phyloP scores from a whole-genome alignment of 2,888 invertebrate species.

The Pemphredon lugubris region DNA sequence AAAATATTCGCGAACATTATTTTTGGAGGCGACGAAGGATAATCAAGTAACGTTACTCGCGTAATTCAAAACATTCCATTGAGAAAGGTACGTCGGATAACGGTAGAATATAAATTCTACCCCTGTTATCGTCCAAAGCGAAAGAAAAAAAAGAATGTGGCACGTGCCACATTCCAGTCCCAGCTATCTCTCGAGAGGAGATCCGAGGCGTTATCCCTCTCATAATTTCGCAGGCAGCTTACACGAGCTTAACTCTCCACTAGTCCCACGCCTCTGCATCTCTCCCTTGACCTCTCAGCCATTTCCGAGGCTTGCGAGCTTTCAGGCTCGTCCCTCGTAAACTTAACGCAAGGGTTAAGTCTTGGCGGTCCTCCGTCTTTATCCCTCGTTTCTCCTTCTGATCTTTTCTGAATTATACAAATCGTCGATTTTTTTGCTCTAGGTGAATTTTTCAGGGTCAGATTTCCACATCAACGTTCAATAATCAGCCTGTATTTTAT shows the following conservation, averaged over 20 bases:
- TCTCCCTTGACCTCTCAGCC: slow-evolving; percentile 40
- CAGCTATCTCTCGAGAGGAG: slow-evolving; percentile 57
- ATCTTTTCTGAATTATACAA: too few species aligned
- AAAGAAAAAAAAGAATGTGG: slow-evolving; percentile 56
- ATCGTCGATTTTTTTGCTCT: too few species aligned
- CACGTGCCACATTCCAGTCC: slow-evolving; percentile 61
- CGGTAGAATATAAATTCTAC: slow-evolving; percentile 48
- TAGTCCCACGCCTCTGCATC: slow-evolving; percentile 47
- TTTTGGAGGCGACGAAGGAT: too few species aligned
- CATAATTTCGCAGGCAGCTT: slow-evolving; percentile 75
- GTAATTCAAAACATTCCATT: slow-evolving; percentile 15
- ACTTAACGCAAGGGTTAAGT: slow-evolving; percentile 72
- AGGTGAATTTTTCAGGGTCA: too few species aligned
- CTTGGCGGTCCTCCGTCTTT: slow-evolving; percentile 38
- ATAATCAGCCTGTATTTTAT: too few species aligned
- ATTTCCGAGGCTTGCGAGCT: slow-evolving; percentile 48
- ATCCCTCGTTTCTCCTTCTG: slow-evolving; percentile 48
- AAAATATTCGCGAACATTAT: too few species aligned
- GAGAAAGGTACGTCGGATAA: slow-evolving; percentile 23
- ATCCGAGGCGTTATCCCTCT: slow-evolving; percentile 71
- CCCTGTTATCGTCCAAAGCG: slow-evolving; percentile 44
- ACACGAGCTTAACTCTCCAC: slow-evolving; percentile 69
- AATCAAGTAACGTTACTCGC: background rate
- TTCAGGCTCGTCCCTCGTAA: slow-evolving; percentile 64
- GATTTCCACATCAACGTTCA: too few species aligned